phyloP scores from a whole-genome alignment of 2,113 vertebrate genomes.

The pig (Sus scrofa) region DNA sequence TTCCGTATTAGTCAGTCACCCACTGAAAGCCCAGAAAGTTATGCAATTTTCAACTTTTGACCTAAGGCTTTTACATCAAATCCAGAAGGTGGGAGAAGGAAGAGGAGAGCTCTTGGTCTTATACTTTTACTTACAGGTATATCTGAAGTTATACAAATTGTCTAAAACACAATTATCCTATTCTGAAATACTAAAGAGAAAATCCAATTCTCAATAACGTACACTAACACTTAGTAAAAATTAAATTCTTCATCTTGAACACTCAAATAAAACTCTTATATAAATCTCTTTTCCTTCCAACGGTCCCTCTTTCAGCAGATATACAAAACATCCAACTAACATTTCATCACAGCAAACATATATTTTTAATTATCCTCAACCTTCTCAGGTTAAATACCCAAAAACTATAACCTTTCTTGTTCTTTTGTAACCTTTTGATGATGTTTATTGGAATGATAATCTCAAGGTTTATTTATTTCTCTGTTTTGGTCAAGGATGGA shows the following conservation, averaged over 20 bases:
- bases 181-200: conserved; percentile 24
- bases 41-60: conserved; percentile 43
- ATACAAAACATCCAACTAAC: background rate
- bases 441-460: conserved; percentile 49
- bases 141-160: background rate
- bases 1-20: background rate
- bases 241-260: conserved; percentile 20
- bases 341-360: conserved; percentile 19
- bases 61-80: conserved; percentile 16
- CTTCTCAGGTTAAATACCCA: conserved; percentile 16
- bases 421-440: conserved; percentile 35
- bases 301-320: conserved; percentile 35
- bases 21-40: conserved; percentile 36
- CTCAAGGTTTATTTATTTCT: conserved; percentile 14
- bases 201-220: conserved; percentile 51
- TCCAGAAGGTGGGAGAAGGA: background rate
- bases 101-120: background rate
- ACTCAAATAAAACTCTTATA: conserved; percentile 25
- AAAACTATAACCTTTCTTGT: conserved; percentile 29
- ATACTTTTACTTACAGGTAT: background rate
- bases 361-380: background rate
- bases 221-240: background rate
- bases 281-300: conserved; percentile 34
- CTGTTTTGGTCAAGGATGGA: conserved; percentile 46
- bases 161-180: background rate